Base-by-base conservation (phyloP, 2,888 invertebrate genomes). In the Oithona nana region DNA sequence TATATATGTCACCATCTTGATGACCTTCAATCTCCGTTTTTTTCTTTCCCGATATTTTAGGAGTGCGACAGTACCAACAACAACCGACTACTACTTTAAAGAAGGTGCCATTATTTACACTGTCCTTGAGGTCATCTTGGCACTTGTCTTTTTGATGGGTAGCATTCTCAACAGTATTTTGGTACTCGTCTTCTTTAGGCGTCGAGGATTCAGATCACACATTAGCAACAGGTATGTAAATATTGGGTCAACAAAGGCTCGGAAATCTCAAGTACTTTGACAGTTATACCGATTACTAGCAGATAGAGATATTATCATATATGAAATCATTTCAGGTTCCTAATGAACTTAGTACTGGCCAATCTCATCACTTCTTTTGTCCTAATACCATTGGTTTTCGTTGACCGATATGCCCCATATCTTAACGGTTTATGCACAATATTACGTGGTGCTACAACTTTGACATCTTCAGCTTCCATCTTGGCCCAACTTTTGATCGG, bases 141-240 rank as follows among this genome's bases (percentile, higher is more conserved):
- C 13, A 13, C 24, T 54, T 16, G 16, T 20, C 24, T 54, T 54
- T 22, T 26, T 54, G 3, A 20, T 54, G 13, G 54, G 54, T 4
- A 16, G 24, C 20, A 26, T 26, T 20, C 26, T 59, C 16, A 59
- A 59, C 3, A 28, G 28, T 26, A 59, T 59, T 26, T 49, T 59
- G n/a, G 22, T 59, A 4, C 22, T 50, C 16, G 59, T 59, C 11
- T 59, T 49, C n/a, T 26, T 29, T 24, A 20, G 59, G 26, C 22
- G 59, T 22, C 22, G 59, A 59, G 49, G 59, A 2, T 59, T 59
- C 26, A 22, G 59, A 26, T 28, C n/a, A 26, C 48, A 59, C n/a
- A 48, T 59, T n/a, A 59, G 59, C 28, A 59, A 59, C 24, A 48
- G 50, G 59, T 59, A 49, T n/a, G n/a, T n/a, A n/a, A n/a, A n/a